Percentiles rank a stretch among this genome's conserved stretches.
Conservation (phyloP, 2,113 vertebrate genomes). For the Elachura formosa region DNA sequence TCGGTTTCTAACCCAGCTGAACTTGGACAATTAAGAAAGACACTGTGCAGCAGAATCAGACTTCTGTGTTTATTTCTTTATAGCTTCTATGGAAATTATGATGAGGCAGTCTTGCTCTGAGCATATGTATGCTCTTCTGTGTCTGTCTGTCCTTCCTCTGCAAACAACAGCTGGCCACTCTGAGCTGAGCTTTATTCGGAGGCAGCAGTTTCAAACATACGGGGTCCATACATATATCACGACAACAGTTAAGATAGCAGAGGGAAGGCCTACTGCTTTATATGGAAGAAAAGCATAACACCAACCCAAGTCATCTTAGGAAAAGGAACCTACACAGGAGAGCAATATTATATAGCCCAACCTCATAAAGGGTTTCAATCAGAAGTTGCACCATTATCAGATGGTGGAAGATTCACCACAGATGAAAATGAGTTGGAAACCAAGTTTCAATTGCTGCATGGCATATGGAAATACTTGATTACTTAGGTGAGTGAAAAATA, state of each 20-base stretch:
- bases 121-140: neutral
- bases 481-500: neutral
- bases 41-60: neutral
- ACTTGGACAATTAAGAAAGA: neutral
- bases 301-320: neutral
- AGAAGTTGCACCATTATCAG: neutral
- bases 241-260: neutral
- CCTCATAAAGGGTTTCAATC: neutral
- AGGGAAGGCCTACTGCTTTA: neutral
- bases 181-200: neutral
- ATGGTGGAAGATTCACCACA: neutral
- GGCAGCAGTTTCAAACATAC: neutral
- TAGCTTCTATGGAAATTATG: neutral
- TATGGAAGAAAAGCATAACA: neutral
- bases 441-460: neutral
- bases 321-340: neutral
- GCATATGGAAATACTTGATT: neutral
- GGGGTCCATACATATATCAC: neutral
- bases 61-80: conserved; percentile 22
- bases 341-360: neutral
- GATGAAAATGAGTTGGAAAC: neutral
- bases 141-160: neutral
- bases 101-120: neutral
- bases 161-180: neutral
- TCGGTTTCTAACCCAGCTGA: neutral